These are phyloP conservation scores for Frieseomelitta varia DNA, from an alignment of 1,140 invertebrate genomes.

Conservation along the genomic window DNA sequence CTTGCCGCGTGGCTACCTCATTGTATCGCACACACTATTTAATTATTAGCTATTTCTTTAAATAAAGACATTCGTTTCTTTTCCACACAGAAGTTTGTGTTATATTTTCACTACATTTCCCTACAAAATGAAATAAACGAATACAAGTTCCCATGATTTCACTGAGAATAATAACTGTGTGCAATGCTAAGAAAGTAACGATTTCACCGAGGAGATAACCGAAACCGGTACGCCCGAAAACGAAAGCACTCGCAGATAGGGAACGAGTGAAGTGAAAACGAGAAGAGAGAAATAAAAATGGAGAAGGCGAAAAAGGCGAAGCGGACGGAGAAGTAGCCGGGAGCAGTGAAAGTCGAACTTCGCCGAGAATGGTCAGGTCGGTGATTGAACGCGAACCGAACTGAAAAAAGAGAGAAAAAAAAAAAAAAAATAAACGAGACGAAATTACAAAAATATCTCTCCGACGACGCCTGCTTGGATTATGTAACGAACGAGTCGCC, in stretches of 20 bases:
- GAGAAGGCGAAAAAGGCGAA: constrained; percentile 19
- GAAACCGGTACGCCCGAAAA: constrained; percentile 26
- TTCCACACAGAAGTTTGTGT: too few relatives aligned
- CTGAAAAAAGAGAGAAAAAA: not conserved
- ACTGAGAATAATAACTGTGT: not conserved
- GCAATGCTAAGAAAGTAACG: constrained; percentile 6
- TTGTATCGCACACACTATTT: too few relatives aligned
- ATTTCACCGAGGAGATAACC: constrained; percentile 9
- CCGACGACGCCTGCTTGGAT: constrained; percentile 42
- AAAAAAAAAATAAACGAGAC: constrained; percentile 35
- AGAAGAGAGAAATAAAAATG: not conserved
- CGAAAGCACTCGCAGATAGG: constrained; percentile 25
- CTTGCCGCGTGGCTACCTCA: too few relatives aligned
- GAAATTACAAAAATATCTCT: constrained; percentile 34
- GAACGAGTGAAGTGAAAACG: constrained; percentile 12
- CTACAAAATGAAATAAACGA: too few relatives aligned
- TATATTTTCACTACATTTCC: too few relatives aligned
- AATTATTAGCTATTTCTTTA: too few relatives aligned
- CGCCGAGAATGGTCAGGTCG: constrained; percentile 59
- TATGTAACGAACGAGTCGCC: constrained; percentile 44
- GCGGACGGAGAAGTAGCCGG: constrained; percentile 54
- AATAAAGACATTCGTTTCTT: too few relatives aligned
- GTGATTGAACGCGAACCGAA: constrained; percentile 43
- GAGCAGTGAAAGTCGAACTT: constrained; percentile 75
- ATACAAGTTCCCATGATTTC: not conserved